Conservation (phyloP, 2,888 invertebrate species). For the Spilarctia lutea region DNA sequence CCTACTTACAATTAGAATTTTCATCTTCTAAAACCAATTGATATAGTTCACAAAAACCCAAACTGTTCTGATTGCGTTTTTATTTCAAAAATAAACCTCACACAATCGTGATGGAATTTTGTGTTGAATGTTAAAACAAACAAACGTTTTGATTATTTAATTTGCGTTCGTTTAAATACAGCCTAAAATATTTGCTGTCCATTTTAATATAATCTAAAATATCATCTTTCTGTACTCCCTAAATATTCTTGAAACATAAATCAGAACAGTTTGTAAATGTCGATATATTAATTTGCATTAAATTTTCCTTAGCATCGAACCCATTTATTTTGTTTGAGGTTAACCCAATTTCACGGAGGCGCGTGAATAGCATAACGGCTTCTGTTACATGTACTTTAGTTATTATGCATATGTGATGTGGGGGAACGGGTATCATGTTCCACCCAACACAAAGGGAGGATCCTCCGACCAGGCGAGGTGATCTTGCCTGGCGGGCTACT, state of each 20-base stretch:
- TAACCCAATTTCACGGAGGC: conserved; percentile 73
- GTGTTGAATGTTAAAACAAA: background rate
- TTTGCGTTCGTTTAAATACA: background rate
- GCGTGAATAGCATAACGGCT: conserved; percentile 30
- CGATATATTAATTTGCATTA: conserved; percentile 58
- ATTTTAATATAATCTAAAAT: background rate
- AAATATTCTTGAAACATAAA: background rate
- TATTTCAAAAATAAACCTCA: too few relatives aligned
- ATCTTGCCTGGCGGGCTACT: too few relatives aligned
- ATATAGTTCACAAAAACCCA: too few relatives aligned
- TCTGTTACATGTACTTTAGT: conserved; percentile 23
- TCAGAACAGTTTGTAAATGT: conserved; percentile 49
- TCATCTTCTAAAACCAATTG: too few relatives aligned
- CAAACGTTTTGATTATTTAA: background rate
- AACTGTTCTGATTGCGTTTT: too few relatives aligned
- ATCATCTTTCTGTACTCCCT: background rate
- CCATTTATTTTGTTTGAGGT: conserved; percentile 71
- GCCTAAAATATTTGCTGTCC: background rate
- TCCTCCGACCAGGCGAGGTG: too few relatives aligned
- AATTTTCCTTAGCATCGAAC: conserved; percentile 54
- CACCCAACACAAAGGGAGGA: too few relatives aligned
- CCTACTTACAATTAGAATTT: too few relatives aligned
- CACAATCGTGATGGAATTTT: too few relatives aligned
- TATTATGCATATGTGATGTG: conserved; percentile 18
- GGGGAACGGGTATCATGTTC: too few relatives aligned